phyloP scores from a whole-genome alignment of 2,888 invertebrate genomes.

The Lagria hirta region DNA sequence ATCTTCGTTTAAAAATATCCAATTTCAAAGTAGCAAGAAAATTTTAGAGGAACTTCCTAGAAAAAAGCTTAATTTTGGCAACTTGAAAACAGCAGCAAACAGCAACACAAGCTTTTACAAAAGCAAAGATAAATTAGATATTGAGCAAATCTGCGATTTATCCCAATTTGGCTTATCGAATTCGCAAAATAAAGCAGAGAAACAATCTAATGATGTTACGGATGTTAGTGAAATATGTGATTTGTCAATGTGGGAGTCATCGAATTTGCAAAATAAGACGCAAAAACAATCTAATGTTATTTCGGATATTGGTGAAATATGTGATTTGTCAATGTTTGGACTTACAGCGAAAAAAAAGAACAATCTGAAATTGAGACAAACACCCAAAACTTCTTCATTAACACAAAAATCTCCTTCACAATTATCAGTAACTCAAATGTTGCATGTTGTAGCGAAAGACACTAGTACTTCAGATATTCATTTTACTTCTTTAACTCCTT shows the following conservation, averaged over 20 bases:
- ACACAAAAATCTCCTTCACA: constrained; percentile 23
- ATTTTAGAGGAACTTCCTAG: neutral
- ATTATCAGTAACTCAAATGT: constrained; percentile 35
- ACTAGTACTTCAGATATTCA: constrained; percentile 4
- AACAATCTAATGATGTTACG: constrained; percentile 3
- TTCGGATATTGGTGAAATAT: constrained; percentile 28
- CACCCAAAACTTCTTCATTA: neutral
- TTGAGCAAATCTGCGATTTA: constrained; percentile 34
- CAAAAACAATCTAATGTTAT: constrained; percentile 1
- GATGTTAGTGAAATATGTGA: constrained; percentile 29
- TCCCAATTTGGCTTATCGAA: neutral
- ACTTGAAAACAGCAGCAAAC: neutral
- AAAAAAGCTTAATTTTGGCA: neutral
- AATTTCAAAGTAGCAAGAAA: neutral
- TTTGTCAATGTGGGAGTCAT: constrained; percentile 27
- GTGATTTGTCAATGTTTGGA: constrained; percentile 38
- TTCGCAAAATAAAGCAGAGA: neutral
- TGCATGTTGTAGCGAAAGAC: constrained; percentile 52
- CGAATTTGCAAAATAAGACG: constrained; percentile 4
- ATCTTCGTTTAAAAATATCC: neutral
- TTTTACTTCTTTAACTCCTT: neutral
- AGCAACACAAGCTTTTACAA: neutral
- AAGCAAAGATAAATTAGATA: constrained; percentile 5
- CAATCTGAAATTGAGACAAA: neutral
- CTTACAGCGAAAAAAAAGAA: constrained; percentile 17